These are phyloP conservation scores for Paedocypris sp. DNA, from an alignment of 2,113 vertebrate species.

Conservation along the genomic window DNA sequence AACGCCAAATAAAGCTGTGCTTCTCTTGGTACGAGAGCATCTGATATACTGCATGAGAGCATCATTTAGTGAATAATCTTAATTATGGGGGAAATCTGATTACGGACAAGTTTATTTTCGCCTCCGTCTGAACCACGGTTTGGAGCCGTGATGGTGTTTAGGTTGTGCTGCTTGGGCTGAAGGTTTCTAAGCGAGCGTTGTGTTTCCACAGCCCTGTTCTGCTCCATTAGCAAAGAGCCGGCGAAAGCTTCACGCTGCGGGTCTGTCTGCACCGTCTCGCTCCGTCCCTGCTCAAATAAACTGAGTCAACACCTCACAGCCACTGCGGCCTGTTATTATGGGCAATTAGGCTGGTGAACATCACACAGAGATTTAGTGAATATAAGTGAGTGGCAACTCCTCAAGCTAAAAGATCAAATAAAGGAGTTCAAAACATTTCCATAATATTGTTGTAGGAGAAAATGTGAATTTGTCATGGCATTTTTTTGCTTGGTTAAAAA, in stretches of 20 bases:
- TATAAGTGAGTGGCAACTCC: neutral
- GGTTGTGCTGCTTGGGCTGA: neutral
- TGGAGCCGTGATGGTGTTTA: neutral
- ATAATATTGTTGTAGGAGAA: too few relatives aligned
- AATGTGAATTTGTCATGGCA: too few relatives aligned
- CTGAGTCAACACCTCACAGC: neutral
- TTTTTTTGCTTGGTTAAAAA: too few relatives aligned
- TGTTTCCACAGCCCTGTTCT: neutral
- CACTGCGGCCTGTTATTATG: conserved; percentile 4
- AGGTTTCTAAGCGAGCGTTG: conserved; percentile 1
- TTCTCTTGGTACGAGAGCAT: too few relatives aligned
- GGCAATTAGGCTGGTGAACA: neutral
- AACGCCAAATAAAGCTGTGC: too few relatives aligned
- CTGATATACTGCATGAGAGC: neutral
- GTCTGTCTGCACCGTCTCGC: neutral
- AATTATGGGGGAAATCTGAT: conserved; percentile 5
- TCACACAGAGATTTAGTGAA: neutral
- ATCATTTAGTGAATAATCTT: neutral
- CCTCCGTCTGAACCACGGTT: conserved; percentile 8
- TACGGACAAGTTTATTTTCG: conserved; percentile 7
- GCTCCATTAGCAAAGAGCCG: neutral
- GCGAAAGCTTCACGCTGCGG: neutral
- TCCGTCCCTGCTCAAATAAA: neutral
- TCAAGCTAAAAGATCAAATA: neutral
- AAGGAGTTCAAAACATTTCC: too few relatives aligned